Percentiles rank a stretch among this genome's conserved stretches.
These are phyloP conservation scores for Agriotes lineatus DNA, from an alignment of 2,888 invertebrate species.

Conservation along the genomic window DNA sequence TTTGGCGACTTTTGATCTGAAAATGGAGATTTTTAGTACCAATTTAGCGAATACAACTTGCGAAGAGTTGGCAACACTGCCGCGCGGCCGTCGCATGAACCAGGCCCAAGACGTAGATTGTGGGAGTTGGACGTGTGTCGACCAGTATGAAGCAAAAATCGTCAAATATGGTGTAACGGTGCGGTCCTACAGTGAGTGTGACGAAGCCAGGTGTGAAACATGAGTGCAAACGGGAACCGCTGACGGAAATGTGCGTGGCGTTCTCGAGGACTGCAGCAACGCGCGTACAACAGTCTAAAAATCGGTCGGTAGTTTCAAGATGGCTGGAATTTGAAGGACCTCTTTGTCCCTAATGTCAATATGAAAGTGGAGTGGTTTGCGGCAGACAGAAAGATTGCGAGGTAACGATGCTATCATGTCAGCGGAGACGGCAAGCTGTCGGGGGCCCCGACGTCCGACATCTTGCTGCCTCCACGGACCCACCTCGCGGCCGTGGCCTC, in stretches of 20 bases:
- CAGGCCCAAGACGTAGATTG: conserved; percentile 59
- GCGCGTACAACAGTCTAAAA: conserved; percentile 57
- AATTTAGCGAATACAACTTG: too few species aligned
- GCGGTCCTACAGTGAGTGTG: conserved; percentile 53
- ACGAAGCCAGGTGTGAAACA: conserved; percentile 51
- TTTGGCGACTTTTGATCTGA: too few species aligned
- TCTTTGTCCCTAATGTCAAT: conserved; percentile 78
- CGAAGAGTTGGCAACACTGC: conserved; percentile 48
- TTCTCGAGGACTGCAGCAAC: conserved; percentile 51
- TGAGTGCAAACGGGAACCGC: conserved; percentile 53
- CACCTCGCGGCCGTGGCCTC: conserved; percentile 58
- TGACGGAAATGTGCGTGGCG: conserved; percentile 46
- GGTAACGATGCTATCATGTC: too few species aligned
- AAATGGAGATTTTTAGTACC: too few species aligned
- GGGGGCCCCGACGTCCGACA: too few species aligned
- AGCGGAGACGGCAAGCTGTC: too few species aligned
- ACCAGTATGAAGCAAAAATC: conserved; percentile 61
- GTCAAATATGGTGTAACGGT: conserved; percentile 60
- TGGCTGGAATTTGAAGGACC: conserved; percentile 80
- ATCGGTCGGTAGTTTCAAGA: conserved; percentile 67
- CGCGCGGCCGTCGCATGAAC: conserved; percentile 45
- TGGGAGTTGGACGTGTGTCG: conserved; percentile 61
- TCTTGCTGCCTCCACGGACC: conserved; percentile 50
- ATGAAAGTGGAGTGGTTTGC: conserved; percentile 77
- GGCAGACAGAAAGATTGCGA: conserved; percentile 73